Conservation (phyloP, 2,113 vertebrate genomes). For the Ranitomeya variabilis region DNA sequence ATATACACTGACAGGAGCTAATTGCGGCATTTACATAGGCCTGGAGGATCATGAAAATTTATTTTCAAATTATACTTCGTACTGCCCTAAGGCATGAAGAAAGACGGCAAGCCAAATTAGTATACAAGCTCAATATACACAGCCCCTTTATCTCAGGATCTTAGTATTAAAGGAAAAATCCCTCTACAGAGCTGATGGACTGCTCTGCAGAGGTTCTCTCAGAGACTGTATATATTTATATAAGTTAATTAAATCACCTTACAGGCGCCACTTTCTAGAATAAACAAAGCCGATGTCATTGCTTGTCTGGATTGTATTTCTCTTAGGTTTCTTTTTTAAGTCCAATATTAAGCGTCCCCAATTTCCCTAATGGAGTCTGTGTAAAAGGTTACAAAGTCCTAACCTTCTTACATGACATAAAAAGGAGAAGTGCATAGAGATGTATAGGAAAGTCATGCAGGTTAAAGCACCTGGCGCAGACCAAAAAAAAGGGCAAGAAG, state of each 20-base stretch:
- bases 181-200: neutral
- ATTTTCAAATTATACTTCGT: neutral
- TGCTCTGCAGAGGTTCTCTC: neutral
- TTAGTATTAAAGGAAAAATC: neutral
- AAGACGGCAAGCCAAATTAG: neutral
- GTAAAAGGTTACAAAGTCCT: neutral
- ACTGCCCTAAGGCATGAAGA: neutral
- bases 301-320: constrained; percentile 4
- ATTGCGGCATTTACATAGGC: neutral
- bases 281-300: constrained; percentile 17
- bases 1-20: neutral
- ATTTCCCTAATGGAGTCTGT: neutral
- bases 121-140: neutral
- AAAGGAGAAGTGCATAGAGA: too few species aligned
- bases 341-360: neutral
- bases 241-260: constrained; percentile 31
- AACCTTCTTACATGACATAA: neutral
- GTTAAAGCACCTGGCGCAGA: too few species aligned
- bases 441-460: too few species aligned
- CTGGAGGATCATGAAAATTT: neutral
- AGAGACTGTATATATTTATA: constrained; percentile 31
- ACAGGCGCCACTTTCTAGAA: constrained; percentile 22
- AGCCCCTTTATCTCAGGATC: neutral
- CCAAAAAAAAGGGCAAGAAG: too few species aligned
- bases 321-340: neutral